These are phyloP conservation scores for Lasius platythorax DNA, from an alignment of 2,888 invertebrate genomes.

Conservation along the genomic window DNA sequence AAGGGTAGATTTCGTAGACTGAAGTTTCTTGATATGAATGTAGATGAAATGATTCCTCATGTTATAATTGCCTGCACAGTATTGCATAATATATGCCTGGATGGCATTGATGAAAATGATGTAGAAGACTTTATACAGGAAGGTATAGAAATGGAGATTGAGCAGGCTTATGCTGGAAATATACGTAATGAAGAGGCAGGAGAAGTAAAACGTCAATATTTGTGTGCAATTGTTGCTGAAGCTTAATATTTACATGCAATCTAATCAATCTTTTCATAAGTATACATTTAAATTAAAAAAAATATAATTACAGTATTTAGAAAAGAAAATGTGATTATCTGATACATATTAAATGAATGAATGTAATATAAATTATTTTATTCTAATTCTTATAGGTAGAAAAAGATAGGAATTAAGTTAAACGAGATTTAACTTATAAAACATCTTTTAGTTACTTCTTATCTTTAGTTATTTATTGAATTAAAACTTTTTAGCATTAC, in stretches of 20 bases:
- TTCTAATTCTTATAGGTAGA: too few relatives aligned
- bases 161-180: background rate
- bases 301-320: too few relatives aligned
- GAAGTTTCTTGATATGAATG: conserved; percentile 74
- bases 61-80: conserved; percentile 72
- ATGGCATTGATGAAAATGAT: conserved; percentile 3
- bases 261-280: too few relatives aligned
- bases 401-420: too few relatives aligned
- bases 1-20: conserved; percentile 73
- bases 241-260: background rate
- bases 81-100: conserved; percentile 70
- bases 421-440: too few relatives aligned
- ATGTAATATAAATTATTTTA: too few relatives aligned
- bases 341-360: too few relatives aligned
- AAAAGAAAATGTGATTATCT: too few relatives aligned
- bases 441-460: too few relatives aligned
- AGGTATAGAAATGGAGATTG: background rate
- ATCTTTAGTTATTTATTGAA: too few relatives aligned
- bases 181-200: background rate
- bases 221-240: conserved; percentile 11
- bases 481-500: too few relatives aligned
- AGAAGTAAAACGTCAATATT: conserved; percentile 6
- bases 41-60: conserved; percentile 69
- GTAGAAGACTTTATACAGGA: background rate
- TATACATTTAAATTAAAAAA: too few relatives aligned